Evolutionary conservation across 2,113 vertebrate species (phyloP).

Genomic region (Prinia subflava): DNA sequence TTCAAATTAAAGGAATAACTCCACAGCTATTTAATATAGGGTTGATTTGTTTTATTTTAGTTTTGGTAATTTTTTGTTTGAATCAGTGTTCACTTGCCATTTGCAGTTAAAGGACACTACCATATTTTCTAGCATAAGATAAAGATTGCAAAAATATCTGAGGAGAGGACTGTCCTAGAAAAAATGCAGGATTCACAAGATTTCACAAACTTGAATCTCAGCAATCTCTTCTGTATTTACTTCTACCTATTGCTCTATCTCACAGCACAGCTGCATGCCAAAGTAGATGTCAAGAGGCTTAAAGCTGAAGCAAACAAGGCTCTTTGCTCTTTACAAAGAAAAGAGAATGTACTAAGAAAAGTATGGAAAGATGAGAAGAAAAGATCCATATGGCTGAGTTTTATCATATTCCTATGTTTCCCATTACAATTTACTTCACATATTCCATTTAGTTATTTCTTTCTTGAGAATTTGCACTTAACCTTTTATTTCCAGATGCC

Average conservation of each 20-base stretch:
- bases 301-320: background rate
- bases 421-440: background rate
- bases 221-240: background rate
- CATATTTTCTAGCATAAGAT: background rate
- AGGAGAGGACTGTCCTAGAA: background rate
- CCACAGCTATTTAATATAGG: background rate
- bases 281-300: background rate
- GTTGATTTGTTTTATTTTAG: background rate
- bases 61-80: background rate
- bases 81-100: background rate
- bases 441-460: background rate
- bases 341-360: background rate
- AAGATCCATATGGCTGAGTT: background rate
- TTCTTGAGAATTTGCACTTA: background rate
- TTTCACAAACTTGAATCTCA: background rate
- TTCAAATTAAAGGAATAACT: background rate
- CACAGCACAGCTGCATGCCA: background rate
- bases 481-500: background rate
- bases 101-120: background rate
- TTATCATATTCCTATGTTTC: background rate
- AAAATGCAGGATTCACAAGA: background rate
- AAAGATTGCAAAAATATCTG: background rate
- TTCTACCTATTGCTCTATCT: background rate
- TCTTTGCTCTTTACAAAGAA: background rate
- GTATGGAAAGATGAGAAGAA: background rate